Evolutionary conservation across 2,797 vertebrate genomes (phyloP).

Genomic region (Lophura swinhoii): DNA sequence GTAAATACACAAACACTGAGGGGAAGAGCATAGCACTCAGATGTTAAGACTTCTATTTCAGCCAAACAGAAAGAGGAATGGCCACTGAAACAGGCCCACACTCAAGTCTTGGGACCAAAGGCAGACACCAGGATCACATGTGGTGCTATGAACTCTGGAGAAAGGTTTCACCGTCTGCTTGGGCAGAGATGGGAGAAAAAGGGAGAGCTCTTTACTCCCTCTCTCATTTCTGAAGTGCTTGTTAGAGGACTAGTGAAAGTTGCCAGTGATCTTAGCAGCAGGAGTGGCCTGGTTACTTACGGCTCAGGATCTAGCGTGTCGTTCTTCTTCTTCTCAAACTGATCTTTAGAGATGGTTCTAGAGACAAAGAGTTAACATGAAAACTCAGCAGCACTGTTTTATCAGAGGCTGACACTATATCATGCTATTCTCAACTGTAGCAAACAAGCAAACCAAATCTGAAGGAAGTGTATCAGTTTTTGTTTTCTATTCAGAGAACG

Average conservation of each 20-base stretch:
- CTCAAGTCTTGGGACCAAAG: neutral
- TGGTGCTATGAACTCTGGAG: neutral
- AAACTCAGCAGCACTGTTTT: slow-evolving; percentile 44
- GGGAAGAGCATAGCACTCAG: neutral
- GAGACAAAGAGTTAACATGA: slow-evolving; percentile 61
- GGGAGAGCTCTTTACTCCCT: neutral
- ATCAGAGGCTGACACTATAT: neutral
- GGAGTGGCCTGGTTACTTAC: slow-evolving; percentile 83
- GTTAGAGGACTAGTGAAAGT: neutral
- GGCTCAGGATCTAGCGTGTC: slow-evolving; percentile 97
- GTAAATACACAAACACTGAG: neutral
- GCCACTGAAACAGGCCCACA: neutral
- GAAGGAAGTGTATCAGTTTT: neutral
- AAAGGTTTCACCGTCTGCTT: neutral
- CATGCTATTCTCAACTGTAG: slow-evolving; percentile 35
- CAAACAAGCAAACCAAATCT: neutral
- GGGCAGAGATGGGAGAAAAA: neutral
- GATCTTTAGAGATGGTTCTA: slow-evolving; percentile 98
- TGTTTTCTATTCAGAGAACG: slow-evolving; percentile 22
- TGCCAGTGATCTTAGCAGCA: neutral
- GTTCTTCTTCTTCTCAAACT: slow-evolving; percentile 99
- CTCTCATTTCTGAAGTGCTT: neutral
- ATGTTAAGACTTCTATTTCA: neutral
- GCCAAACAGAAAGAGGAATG: neutral
- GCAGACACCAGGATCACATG: fast-evolving